These are phyloP conservation scores for Alligator sinensis DNA, from an alignment of 2,113 vertebrate species.

Conservation along the genomic window DNA sequence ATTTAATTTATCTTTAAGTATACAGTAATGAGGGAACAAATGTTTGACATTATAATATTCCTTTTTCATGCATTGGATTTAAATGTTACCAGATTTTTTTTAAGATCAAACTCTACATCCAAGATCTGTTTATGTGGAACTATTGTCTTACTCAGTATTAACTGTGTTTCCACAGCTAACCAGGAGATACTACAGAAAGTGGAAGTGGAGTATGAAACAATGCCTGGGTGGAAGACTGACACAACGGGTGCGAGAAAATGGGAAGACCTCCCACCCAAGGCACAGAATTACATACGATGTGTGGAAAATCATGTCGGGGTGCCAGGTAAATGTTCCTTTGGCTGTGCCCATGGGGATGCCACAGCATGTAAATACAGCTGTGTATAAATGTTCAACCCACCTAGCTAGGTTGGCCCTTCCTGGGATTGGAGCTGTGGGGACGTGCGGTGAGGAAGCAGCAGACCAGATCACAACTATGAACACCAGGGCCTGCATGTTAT, in stretches of 20 bases:
- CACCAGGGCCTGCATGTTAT: background rate
- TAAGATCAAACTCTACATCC: background rate
- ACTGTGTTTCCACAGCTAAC: constrained; percentile 83
- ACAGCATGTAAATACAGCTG: background rate
- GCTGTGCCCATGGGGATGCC: accelerated
- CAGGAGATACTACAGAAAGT: constrained; percentile 96
- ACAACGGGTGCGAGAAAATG: constrained; percentile 92
- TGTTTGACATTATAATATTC: background rate
- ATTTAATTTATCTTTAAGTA: background rate
- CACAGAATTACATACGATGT: constrained; percentile 95
- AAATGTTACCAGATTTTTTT: background rate
- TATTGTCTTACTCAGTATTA: background rate
- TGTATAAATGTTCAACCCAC: accelerated
- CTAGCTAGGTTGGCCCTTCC: background rate
- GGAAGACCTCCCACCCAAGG: constrained; percentile 94
- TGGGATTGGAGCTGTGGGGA: background rate
- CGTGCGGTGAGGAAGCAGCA: background rate
- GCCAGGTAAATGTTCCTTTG: constrained; percentile 82
- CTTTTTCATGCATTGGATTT: background rate
- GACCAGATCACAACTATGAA: background rate
- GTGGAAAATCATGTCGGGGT: constrained; percentile 96
- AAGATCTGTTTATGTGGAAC: background rate
- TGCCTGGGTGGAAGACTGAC: constrained; percentile 97
- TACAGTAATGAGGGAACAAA: background rate
- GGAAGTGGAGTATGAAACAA: constrained; percentile 95